These are phyloP conservation scores for Oxyruncus cristatus DNA, from an alignment of 2,113 vertebrate genomes.

Conservation along the genomic window DNA sequence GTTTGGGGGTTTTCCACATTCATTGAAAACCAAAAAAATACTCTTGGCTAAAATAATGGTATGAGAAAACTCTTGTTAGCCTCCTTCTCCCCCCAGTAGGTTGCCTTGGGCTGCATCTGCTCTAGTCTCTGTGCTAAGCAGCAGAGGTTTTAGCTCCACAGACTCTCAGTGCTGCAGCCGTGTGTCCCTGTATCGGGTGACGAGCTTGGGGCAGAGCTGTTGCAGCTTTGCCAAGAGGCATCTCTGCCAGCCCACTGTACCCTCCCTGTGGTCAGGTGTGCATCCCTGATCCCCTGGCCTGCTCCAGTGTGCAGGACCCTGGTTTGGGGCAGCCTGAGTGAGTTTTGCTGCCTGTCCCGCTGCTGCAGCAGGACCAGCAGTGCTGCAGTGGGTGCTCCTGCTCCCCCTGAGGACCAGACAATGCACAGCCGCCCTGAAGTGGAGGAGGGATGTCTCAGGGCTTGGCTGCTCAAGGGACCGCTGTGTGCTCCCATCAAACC, in stretches of 20 bases:
- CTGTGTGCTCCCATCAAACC: neutral
- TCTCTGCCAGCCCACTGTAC: neutral
- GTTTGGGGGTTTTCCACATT: fast-evolving
- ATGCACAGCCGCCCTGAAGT: neutral
- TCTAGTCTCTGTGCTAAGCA: neutral
- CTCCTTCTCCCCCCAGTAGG: fast-evolving
- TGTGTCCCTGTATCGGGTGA: neutral
- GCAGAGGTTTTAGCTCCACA: neutral
- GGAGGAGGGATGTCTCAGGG: fast-evolving
- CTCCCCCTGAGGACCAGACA: fast-evolving
- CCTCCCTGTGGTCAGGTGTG: fast-evolving
- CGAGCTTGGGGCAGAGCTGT: neutral
- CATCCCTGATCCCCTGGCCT: neutral
- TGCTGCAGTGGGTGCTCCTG: neutral
- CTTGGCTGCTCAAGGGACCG: neutral
- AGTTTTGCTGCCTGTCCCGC: neutral
- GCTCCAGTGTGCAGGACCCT: neutral
- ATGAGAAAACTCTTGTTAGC: neutral
- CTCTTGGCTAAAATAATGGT: neutral
- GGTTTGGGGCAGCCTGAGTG: neutral
- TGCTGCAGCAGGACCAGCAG: neutral
- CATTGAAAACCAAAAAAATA: neutral
- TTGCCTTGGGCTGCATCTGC: neutral
- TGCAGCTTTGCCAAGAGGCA: neutral
- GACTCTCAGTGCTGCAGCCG: too few relatives aligned